phyloP scores from a whole-genome alignment of 2,888 invertebrate genomes.

The Caenorhabditis drosophilae region DNA sequence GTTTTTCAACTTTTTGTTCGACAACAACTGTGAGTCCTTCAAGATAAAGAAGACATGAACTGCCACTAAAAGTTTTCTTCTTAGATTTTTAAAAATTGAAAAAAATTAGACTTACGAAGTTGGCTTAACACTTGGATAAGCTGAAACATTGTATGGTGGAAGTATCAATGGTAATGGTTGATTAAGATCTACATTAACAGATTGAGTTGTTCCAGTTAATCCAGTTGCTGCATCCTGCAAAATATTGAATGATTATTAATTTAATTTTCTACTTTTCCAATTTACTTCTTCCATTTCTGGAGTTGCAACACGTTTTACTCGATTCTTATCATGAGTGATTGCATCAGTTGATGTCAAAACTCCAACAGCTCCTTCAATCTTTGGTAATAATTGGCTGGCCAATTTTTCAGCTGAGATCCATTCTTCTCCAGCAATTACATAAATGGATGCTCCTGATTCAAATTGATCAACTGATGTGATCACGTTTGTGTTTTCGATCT shows the following conservation, averaged over 20 bases:
- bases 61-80: constrained; percentile 2
- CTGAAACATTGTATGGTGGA: constrained; percentile 37
- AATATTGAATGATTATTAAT: background rate
- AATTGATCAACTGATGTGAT: constrained; percentile 35
- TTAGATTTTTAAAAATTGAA: background rate
- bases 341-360: constrained; percentile 45
- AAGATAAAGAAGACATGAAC: constrained; percentile 49
- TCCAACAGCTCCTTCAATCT: constrained; percentile 35
- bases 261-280: background rate
- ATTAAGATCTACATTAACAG: background rate
- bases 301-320: constrained; percentile 51
- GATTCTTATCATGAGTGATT: constrained; percentile 31
- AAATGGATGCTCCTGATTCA: constrained; percentile 32
- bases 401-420: constrained; percentile 45
- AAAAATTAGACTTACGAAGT: background rate
- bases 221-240: constrained; percentile 6
- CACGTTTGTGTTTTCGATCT: constrained; percentile 29
- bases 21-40: constrained; percentile 51
- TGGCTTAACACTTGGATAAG: background rate
- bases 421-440: constrained; percentile 49
- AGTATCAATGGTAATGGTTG: constrained; percentile 31
- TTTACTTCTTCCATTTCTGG: constrained; percentile 10
- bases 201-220: background rate
- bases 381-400: constrained; percentile 35
- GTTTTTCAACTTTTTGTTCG: constrained; percentile 11